Evolutionary conservation across 2,113 vertebrate species (phyloP).

Genomic region (Sciurus niger): DNA sequence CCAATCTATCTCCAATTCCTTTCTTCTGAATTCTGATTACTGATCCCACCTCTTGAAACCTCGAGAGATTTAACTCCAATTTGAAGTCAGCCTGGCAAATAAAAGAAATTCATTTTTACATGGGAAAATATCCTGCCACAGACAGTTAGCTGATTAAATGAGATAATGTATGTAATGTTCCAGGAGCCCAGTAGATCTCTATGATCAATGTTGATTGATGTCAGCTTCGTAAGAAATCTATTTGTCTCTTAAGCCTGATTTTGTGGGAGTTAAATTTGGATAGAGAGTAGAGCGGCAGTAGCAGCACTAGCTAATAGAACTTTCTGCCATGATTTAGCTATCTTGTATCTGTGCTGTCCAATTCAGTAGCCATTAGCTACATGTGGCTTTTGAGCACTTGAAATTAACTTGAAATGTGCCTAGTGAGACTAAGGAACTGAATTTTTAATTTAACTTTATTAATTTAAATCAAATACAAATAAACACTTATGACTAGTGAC

Average conservation of each 20-base stretch:
- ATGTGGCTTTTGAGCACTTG: neutral
- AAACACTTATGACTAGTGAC: neutral
- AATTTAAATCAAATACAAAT: slow-evolving; percentile 48
- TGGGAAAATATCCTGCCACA: neutral
- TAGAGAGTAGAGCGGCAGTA: neutral
- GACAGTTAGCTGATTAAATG: slow-evolving; percentile 3
- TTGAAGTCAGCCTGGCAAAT: neutral
- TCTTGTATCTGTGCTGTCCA: neutral
- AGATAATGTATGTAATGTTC: slow-evolving; percentile 7
- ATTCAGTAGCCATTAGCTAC: neutral
- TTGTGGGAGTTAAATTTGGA: neutral
- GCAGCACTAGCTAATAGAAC: neutral
- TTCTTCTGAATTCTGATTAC: slow-evolving; percentile 54
- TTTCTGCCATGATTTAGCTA: neutral
- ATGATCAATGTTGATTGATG: slow-evolving; percentile 36
- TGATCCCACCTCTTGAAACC: slow-evolving; percentile 10
- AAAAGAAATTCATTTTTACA: slow-evolving; percentile 50
- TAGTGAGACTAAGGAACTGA: neutral
- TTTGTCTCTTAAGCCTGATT: neutral
- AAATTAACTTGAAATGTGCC: slow-evolving; percentile 36
- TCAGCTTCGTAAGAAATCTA: neutral
- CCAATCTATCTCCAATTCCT: neutral
- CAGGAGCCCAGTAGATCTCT: neutral
- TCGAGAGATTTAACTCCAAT: slow-evolving; percentile 51
- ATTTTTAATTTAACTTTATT: slow-evolving; percentile 23